A percentile compares a stretch with the other conserved stretches of the same genome.
These are phyloP conservation scores for Climacteris rufus DNA, from an alignment of 2,113 vertebrate genomes.

Conservation along the genomic window DNA sequence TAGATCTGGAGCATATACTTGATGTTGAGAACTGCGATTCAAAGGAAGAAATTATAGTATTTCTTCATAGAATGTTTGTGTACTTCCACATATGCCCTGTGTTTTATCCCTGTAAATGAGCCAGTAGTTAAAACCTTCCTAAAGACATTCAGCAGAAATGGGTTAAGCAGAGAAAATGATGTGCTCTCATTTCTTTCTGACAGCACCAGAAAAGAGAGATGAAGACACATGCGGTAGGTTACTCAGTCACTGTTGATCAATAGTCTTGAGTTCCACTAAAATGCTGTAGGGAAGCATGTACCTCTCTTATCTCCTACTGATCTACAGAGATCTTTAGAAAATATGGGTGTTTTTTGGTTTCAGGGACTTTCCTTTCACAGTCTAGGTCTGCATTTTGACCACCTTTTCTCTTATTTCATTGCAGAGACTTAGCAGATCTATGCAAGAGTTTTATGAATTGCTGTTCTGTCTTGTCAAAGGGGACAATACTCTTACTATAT, in stretches of 20 bases:
- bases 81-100: not conserved
- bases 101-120: not conserved
- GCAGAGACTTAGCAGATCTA: not conserved
- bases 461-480: not conserved
- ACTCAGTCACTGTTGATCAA: not conserved
- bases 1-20: not conserved
- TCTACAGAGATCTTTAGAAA: not conserved
- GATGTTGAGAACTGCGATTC: not conserved
- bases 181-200: conserved; percentile 58
- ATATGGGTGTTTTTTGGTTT: not conserved
- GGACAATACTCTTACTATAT: not conserved
- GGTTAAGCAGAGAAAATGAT: conserved; percentile 49
- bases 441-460: not conserved
- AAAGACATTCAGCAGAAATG: not conserved
- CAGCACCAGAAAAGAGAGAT: conserved; percentile 61
- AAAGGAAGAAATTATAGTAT: not conserved
- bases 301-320: not conserved
- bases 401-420: not conserved
- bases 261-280: conserved; percentile 7
- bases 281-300: not conserved
- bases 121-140: not conserved
- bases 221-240: conserved; percentile 52
- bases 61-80: not conserved
- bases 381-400: not conserved
- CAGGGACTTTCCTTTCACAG: not conserved